phyloP scores from a whole-genome alignment of 2,113 vertebrate genomes.

The Microtus montanus region DNA sequence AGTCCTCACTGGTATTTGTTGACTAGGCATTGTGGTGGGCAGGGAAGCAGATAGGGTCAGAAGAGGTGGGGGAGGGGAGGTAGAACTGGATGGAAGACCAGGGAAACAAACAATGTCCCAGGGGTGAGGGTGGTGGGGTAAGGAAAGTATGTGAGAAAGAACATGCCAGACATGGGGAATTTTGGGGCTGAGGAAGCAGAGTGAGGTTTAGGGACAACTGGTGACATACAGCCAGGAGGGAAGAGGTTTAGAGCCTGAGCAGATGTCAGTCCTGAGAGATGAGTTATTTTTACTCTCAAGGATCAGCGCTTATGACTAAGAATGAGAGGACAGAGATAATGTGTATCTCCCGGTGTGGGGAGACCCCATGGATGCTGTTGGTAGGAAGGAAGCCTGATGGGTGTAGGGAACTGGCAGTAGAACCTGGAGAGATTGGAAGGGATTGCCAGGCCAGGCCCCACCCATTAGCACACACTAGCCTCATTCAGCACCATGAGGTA shows the following conservation, averaged over 20 bases:
- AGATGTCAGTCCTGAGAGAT: neutral
- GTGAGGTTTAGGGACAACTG: neutral
- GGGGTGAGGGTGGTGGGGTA: neutral
- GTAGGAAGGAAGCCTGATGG: neutral
- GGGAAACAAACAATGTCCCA: neutral
- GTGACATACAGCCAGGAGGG: neutral
- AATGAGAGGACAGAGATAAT: neutral
- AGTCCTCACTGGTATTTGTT: neutral
- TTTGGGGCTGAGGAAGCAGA: neutral
- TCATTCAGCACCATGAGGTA: neutral
- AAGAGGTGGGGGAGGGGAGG: neutral
- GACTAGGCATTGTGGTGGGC: neutral
- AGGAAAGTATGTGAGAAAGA: neutral
- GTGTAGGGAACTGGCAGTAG: neutral
- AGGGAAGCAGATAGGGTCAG: neutral
- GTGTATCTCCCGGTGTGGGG: rapidly evolving
- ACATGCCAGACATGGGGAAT: neutral
- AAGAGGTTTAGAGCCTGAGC: neutral
- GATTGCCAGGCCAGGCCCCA: neutral
- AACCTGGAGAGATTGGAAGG: neutral
- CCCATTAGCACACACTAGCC: neutral
- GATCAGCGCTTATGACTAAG: neutral
- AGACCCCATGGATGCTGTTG: rapidly evolving
- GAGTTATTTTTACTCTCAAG: neutral
- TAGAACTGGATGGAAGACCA: neutral